phyloP scores from a whole-genome alignment of 2,888 invertebrate species.

The Shargacucullia verbasci region DNA sequence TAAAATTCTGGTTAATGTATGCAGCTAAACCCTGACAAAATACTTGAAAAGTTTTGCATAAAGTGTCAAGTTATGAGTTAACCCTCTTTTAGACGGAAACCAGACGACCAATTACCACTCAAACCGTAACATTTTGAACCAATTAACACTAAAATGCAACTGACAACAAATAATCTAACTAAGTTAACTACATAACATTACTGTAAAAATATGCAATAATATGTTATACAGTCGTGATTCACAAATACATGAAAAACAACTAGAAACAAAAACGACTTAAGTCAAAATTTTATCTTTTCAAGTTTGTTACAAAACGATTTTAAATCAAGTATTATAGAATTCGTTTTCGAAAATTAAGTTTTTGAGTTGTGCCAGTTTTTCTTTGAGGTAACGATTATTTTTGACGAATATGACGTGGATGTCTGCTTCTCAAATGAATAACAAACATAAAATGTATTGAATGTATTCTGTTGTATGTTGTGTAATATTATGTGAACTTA shows the following conservation, averaged over 20 bases:
- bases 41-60: no score
- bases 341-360: slow-evolving; percentile 1
- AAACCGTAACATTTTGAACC: background rate
- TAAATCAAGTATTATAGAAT: background rate
- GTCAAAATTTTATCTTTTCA: background rate
- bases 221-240: slow-evolving; percentile 11
- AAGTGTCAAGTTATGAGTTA: background rate
- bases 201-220: slow-evolving; percentile 23
- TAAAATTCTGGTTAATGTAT: no score
- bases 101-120: slow-evolving; percentile 2
- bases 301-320: background rate
- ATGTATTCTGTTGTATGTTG: slow-evolving; percentile 11
- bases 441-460: slow-evolving; percentile 26
- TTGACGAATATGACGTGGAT: slow-evolving; percentile 17
- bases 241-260: slow-evolving; percentile 1
- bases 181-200: background rate
- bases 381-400: slow-evolving; percentile 5
- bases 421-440: slow-evolving; percentile 32
- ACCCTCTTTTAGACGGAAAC: background rate
- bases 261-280: background rate
- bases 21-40: no score
- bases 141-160: slow-evolving; percentile 11
- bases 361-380: slow-evolving; percentile 1
- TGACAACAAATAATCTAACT: slow-evolving; percentile 11
- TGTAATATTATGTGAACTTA: slow-evolving; percentile 24